Percentiles rank a stretch among this genome's conserved stretches.
Evolutionary conservation across 2,888 invertebrate genomes (phyloP).

Genomic region (Allophyes oxyacanthae): DNA sequence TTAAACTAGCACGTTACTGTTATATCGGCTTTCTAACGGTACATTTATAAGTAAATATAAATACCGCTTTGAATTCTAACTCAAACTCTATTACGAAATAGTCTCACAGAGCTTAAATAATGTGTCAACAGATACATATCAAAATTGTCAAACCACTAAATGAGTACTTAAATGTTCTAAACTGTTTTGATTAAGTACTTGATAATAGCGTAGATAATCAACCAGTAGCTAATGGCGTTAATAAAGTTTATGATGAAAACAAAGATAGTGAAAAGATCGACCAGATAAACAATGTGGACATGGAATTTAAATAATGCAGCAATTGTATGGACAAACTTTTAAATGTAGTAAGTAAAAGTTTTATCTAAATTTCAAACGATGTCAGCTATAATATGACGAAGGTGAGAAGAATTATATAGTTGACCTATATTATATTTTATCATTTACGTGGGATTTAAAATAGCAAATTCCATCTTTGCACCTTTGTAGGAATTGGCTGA

Average conservation of each 20-base stretch:
- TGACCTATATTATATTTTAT: too few species aligned
- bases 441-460: not conserved
- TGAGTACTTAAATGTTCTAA: conserved; percentile 32
- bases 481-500: not conserved
- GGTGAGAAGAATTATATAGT: too few species aligned
- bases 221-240: conserved; percentile 41
- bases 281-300: conserved; percentile 43
- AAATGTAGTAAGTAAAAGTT: not conserved
- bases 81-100: not conserved
- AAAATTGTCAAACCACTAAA: conserved; percentile 33
- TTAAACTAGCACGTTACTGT: conserved; percentile 34
- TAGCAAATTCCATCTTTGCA: not conserved
- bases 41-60: conserved; percentile 9
- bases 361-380: too few species aligned
- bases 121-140: conserved; percentile 35
- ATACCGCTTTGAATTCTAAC: conserved; percentile 8
- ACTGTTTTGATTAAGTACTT: conserved; percentile 42
- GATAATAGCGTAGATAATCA: conserved; percentile 45
- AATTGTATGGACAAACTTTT: conserved; percentile 18
- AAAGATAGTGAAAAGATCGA: conserved; percentile 44
- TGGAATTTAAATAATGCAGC: conserved; percentile 26
- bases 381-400: too few species aligned
- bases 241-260: conserved; percentile 49
- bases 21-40: conserved; percentile 32
- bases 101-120: conserved; percentile 10